Conservation (phyloP, 1,140 invertebrate genomes). For the Macrostomum lignano region DNA sequence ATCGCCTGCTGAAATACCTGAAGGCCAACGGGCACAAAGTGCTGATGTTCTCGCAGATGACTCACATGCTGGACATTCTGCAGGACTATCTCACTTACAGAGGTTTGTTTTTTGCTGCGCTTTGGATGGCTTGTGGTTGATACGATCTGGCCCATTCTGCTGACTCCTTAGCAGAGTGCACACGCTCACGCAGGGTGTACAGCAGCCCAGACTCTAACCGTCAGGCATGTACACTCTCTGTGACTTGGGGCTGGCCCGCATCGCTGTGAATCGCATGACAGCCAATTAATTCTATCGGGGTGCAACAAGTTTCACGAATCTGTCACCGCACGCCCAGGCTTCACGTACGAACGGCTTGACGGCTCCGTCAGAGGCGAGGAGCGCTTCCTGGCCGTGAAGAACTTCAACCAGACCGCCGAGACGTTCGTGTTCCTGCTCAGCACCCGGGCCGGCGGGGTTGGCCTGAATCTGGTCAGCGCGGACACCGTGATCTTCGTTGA, state of each 20-base stretch:
- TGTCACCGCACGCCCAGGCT: too few species aligned
- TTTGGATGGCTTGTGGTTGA: too few species aligned
- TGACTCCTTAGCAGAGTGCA: too few species aligned
- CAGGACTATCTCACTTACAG: slow-evolving; percentile 82
- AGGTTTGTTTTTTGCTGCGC: too few species aligned
- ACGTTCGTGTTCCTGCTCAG: slow-evolving; percentile 86
- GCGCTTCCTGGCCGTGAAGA: slow-evolving; percentile 68
- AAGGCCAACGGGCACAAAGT: slow-evolving; percentile 63
- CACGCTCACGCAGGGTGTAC: too few species aligned
- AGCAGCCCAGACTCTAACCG: too few species aligned
- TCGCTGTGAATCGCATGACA: too few species aligned
- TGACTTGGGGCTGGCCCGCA: too few species aligned
- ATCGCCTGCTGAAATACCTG: slow-evolving; percentile 81
- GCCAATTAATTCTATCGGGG: too few species aligned
- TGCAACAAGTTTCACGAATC: too few species aligned
- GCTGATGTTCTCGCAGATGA: slow-evolving; percentile 95
- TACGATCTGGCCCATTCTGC: too few species aligned
- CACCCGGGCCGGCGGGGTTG: slow-evolving; percentile 83
- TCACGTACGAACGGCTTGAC: slow-evolving; percentile 71
- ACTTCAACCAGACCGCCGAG: slow-evolving; percentile 43
- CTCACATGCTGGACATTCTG: slow-evolving; percentile 77
- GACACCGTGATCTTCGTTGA: slow-evolving; percentile 99
- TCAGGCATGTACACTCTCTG: too few species aligned
- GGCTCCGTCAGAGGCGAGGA: slow-evolving; percentile 94
- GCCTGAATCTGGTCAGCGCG: slow-evolving; percentile 93